Evolutionary conservation across 2,888 invertebrate genomes (phyloP).

Genomic region (Argyra leucocephala): DNA sequence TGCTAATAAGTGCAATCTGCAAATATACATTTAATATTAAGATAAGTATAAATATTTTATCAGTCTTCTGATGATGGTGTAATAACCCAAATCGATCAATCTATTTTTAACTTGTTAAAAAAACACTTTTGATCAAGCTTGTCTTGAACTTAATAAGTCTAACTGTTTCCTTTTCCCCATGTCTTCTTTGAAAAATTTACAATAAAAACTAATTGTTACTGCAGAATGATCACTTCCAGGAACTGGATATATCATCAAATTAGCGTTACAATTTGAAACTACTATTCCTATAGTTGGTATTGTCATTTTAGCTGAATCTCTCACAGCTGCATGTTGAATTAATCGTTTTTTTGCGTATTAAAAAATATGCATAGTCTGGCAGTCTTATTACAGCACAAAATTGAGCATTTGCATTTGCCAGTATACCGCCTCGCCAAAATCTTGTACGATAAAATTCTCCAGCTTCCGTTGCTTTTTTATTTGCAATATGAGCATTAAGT

Average conservation of each 20-base stretch:
- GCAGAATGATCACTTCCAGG: constrained; percentile 96
- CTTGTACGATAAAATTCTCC: constrained; percentile 88
- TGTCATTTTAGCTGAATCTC: constrained; percentile 82
- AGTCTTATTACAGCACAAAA: constrained; percentile 79
- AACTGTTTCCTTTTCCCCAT: constrained; percentile 76
- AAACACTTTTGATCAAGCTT: too few species aligned
- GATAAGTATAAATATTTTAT: too few species aligned
- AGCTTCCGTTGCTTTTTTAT: constrained; percentile 77
- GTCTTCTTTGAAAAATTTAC: constrained; percentile 80
- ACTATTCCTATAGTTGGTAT: constrained; percentile 84
- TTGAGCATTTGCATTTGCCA: constrained; percentile 73
- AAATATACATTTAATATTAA: too few species aligned
- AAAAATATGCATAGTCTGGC: constrained; percentile 90
- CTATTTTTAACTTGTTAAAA: too few species aligned
- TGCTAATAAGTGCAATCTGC: too few species aligned
- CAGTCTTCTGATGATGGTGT: too few species aligned
- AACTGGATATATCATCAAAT: constrained; percentile 88
- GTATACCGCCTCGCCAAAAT: constrained; percentile 72
- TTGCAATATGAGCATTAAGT: constrained; percentile 65
- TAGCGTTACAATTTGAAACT: constrained; percentile 89
- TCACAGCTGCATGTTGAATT: constrained; percentile 66
- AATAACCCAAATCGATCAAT: too few species aligned
- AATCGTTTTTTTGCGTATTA: constrained; percentile 70
- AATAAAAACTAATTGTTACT: constrained; percentile 71
- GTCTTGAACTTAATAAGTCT: constrained; percentile 42